Base-by-base conservation (phyloP, 2,113 vertebrate genomes). In the Silurus glanis region DNA sequence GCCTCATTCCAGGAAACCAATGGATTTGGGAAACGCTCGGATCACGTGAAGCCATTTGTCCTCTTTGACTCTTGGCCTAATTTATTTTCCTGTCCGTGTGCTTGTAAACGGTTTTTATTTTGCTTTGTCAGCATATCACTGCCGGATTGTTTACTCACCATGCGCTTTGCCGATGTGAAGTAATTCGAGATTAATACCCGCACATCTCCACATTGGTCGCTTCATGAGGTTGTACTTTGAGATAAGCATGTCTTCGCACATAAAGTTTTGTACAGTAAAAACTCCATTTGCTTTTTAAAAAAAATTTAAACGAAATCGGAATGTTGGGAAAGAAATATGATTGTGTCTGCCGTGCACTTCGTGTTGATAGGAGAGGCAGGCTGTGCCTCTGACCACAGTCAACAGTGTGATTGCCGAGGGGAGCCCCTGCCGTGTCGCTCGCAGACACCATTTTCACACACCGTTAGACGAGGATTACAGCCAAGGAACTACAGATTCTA, bases 301-400 rank as follows among this genome's bases (percentile, higher is more conserved):
- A 37, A 37, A 37, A 25, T 58, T 59, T 9, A 82, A 82, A 74
- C 37, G 56, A 82, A 82, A 19, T 74, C 19, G 4, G 67, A 59
- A 59, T 8, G 82, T 13, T 53, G 72, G 47, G 49, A 64, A 64
- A 64, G 76, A 78, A 49, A 69, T 16, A 2, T 5, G 21, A 47
- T 61, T 81, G 13, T 71, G 47, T 51, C 61, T 17, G 13, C 37
- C 19, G 25, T 86, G 28, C 47, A 25, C 21, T 6, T n/a, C 79
- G 87, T 75, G 66, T 66, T 16, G 28, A n/a, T 89, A 98, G 97
- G 97, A 98, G 88, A 96, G 94, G 87, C 97, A 97, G 90, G 96
- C 96, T 4, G 93, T 97, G 69, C 96, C 97, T 0, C 92, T 97
- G 53, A 59, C 94, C 62, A 95, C 97, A 0, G 93, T 99, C 78